Percentiles rank a stretch among this genome's conserved stretches.
Conservation (phyloP, 2,888 invertebrate species). For the Drosophila antonietae region DNA sequence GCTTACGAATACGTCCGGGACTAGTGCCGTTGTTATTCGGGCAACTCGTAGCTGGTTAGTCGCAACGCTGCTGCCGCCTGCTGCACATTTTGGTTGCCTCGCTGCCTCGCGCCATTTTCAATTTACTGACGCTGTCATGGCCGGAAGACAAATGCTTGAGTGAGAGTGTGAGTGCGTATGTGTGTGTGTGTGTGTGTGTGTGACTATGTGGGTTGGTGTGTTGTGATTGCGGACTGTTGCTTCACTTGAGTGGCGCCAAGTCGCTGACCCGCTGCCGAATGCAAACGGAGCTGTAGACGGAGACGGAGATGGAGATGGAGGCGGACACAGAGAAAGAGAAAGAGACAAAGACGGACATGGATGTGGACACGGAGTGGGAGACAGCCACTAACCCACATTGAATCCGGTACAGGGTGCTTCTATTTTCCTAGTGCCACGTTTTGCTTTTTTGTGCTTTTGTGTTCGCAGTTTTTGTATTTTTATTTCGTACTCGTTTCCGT, state of each 20-base stretch:
- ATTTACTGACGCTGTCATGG: slow-evolving; percentile 75
- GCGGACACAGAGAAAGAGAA: background rate
- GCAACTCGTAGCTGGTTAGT: slow-evolving; percentile 23
- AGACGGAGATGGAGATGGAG: background rate
- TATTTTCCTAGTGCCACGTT: slow-evolving; percentile 48
- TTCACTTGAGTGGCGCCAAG: slow-evolving; percentile 62
- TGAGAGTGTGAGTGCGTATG: slow-evolving; percentile 28
- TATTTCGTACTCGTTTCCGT: slow-evolving; percentile 34
- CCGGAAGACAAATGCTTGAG: slow-evolving; percentile 70
- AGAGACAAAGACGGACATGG: slow-evolving; percentile 9
- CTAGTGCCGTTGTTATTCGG: slow-evolving; percentile 19
- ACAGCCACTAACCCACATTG: slow-evolving; percentile 13
- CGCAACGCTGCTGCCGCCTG: background rate
- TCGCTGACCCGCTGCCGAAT: slow-evolving; percentile 50
- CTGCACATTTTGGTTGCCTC: slow-evolving; percentile 48
- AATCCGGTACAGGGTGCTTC: slow-evolving; percentile 56
- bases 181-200: slow-evolving; percentile 14
- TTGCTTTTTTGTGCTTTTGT: background rate
- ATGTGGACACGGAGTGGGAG: slow-evolving; percentile 16
- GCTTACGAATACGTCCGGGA: slow-evolving; percentile 22
- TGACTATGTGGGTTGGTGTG: slow-evolving; percentile 15
- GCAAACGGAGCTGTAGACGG: slow-evolving; percentile 18
- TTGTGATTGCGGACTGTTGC: slow-evolving; percentile 75
- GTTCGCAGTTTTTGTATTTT: slow-evolving; percentile 30
- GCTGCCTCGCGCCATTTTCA: slow-evolving; percentile 64